Percentiles rank a stretch among this genome's conserved stretches.
phyloP scores from a whole-genome alignment of 2,888 invertebrate genomes.

The Dugesia japonica region DNA sequence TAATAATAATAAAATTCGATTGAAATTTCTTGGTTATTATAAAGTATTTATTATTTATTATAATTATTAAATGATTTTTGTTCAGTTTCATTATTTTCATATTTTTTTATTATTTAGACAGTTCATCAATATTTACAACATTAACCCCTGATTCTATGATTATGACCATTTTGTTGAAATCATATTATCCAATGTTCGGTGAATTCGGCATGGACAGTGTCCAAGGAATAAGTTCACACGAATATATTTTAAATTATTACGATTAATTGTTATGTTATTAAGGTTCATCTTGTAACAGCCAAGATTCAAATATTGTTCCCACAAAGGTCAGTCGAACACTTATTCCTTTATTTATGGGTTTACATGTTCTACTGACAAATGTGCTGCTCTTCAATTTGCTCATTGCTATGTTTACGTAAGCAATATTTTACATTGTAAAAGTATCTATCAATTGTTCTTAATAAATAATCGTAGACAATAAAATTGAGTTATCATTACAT shows the following conservation, averaged over 20 bases:
- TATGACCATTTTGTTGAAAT: conserved; percentile 29
- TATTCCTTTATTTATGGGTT: conserved; percentile 41
- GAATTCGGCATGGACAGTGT: conserved; percentile 31
- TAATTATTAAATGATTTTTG: background rate
- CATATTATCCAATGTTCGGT: conserved; percentile 36
- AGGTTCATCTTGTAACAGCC: background rate
- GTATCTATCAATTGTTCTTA: too few species aligned
- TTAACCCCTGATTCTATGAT: background rate
- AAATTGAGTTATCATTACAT: too few species aligned
- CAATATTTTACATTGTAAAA: too few species aligned
- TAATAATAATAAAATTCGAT: too few species aligned
- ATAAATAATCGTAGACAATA: too few species aligned
- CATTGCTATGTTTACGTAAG: conserved; percentile 47
- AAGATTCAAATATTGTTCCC: conserved; percentile 36
- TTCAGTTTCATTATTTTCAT: background rate
- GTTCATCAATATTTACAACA: background rate
- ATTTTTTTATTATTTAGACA: background rate
- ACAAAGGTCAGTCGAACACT: conserved; percentile 39
- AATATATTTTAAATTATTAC: too few species aligned
- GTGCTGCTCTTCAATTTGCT: conserved; percentile 47
- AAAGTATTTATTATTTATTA: too few species aligned
- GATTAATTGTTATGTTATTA: background rate
- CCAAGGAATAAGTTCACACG: conserved; percentile 23
- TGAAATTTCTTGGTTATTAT: too few species aligned
- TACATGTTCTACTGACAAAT: conserved; percentile 46